phyloP scores from a whole-genome alignment of 2,113 vertebrate genomes.

The Pseudolaguvia tuberculata region DNA sequence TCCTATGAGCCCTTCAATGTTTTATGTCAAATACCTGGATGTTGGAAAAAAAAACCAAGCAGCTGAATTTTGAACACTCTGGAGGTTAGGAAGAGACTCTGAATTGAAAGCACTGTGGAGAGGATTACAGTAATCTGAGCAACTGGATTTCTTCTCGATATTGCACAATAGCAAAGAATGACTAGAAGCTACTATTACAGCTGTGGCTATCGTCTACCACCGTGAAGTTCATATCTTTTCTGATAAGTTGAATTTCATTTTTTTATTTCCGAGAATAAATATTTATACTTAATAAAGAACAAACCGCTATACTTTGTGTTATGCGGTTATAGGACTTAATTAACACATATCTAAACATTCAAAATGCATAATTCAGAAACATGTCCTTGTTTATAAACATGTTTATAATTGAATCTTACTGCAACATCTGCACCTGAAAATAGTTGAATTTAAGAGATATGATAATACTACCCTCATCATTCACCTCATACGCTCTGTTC shows the following conservation, averaged over 20 bases:
- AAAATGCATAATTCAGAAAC: neutral
- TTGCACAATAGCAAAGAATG: neutral
- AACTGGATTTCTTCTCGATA: constrained; percentile 1
- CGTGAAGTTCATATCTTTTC: neutral
- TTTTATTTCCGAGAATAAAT: neutral
- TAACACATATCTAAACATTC: neutral
- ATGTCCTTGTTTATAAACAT: neutral
- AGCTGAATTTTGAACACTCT: neutral
- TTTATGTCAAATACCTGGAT: neutral
- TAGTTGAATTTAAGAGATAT: neutral
- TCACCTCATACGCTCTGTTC: neutral
- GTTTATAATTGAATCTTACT: neutral
- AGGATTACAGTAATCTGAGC: constrained; percentile 1
- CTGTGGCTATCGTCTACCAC: no score
- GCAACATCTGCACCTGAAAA: neutral
- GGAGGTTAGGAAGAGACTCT: neutral
- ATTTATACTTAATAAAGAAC: neutral
- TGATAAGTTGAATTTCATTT: neutral
- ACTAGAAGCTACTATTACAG: neutral
- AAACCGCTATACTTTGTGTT: neutral
- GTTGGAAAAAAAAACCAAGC: neutral
- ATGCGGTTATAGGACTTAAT: neutral
- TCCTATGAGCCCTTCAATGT: neutral
- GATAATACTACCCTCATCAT: neutral
- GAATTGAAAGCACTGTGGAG: neutral